Percentiles rank a stretch among this genome's conserved stretches.
These are phyloP conservation scores for Axinella damicornis DNA, from an alignment of 37 sponge, comb jelly and placozoan genomes.

Conservation along the genomic window DNA sequence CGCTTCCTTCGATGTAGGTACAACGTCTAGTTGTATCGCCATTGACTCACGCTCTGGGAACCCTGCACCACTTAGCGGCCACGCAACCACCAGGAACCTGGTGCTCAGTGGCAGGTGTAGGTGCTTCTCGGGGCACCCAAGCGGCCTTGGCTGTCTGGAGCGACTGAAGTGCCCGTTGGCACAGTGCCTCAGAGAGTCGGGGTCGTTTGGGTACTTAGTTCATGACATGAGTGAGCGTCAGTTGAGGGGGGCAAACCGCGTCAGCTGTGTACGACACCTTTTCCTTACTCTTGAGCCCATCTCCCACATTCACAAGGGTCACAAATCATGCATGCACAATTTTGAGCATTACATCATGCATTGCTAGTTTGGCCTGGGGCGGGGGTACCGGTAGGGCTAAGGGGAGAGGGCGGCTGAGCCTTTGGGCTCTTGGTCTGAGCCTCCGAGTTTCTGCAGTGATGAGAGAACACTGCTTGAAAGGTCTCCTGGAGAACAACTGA, in stretches of 20 bases:
- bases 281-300: too few species aligned
- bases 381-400: too few species aligned
- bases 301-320: too few species aligned
- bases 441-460: too few species aligned
- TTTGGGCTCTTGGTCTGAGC: too few species aligned
- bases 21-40: conserved; percentile 5
- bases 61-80: conserved; percentile 72
- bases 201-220: neutral
- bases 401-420: too few species aligned
- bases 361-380: too few species aligned
- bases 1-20: conserved; percentile 66
- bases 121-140: conserved; percentile 68
- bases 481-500: too few species aligned
- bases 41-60: conserved; percentile 45
- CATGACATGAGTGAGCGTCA: conserved; percentile 30
- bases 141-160: neutral
- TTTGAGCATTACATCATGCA: too few species aligned
- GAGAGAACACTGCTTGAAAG: too few species aligned
- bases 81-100: conserved; percentile 61
- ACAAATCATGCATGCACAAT: too few species aligned
- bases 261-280: conserved; percentile 8
- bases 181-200: neutral
- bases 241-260: conserved; percentile 4
- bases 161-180: neutral
- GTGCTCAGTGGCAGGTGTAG: conserved; percentile 83